Percentiles rank a stretch among this genome's conserved stretches.
Evolutionary conservation across 2,113 vertebrate genomes (phyloP).

Genomic region (Brachirus orientalis): DNA sequence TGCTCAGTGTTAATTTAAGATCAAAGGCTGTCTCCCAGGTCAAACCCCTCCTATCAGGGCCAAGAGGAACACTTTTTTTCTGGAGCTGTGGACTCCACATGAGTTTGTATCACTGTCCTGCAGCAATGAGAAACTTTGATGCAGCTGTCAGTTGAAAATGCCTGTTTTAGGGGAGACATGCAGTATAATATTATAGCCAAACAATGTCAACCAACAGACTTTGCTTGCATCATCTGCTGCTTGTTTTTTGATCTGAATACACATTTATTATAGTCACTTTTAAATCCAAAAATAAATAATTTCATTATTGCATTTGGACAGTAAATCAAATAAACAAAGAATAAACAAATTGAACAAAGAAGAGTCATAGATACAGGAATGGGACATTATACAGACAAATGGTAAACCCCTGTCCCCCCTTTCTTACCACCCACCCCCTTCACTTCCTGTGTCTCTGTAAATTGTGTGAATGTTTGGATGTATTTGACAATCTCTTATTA

Average conservation of each 20-base stretch:
- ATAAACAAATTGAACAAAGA: neutral
- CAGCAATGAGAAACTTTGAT: constrained; percentile 18
- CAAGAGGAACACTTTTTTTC: constrained; percentile 48
- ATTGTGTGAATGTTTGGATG: constrained; percentile 86
- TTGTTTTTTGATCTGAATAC: neutral
- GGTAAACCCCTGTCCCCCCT: constrained; percentile 19
- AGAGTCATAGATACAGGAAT: neutral
- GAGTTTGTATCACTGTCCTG: constrained; percentile 41
- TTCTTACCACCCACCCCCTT: constrained; percentile 33
- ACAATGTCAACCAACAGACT: neutral
- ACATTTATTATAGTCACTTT: neutral
- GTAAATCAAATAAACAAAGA: neutral
- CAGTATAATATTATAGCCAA: neutral
- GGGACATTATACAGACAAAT: constrained; percentile 37
- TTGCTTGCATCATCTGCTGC: neutral
- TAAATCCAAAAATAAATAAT: neutral
- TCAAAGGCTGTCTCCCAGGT: constrained; percentile 69
- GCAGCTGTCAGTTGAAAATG: constrained; percentile 26
- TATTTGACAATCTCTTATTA: constrained; percentile 90
- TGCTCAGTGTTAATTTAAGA: constrained; percentile 75
- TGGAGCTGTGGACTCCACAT: constrained; percentile 41
- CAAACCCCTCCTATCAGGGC: constrained; percentile 66
- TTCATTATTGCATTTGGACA: neutral
- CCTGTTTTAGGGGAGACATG: neutral
- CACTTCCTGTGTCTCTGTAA: constrained; percentile 67